phyloP scores from a whole-genome alignment of 2,797 vertebrate genomes.

The Sitta carolinensis region DNA sequence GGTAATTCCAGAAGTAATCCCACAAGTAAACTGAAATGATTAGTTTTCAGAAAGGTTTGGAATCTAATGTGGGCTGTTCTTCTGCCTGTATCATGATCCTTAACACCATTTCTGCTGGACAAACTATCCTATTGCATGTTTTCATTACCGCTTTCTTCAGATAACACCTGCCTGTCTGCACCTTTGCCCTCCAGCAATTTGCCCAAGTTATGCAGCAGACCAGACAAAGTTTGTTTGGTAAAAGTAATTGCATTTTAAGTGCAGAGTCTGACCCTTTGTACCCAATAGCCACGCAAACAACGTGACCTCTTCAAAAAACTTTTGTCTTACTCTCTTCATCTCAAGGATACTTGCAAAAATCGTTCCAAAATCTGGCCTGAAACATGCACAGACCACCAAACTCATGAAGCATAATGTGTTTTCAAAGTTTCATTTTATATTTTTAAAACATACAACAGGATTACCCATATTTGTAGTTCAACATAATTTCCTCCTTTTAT shows the following conservation, averaged over 20 bases:
- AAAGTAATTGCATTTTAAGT: background rate
- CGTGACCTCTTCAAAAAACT: background rate
- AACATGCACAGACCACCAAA: background rate
- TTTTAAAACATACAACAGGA: background rate
- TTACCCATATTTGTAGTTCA: background rate
- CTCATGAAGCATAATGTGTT: background rate
- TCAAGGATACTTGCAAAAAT: background rate
- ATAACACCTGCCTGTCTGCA: background rate
- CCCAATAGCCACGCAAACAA: background rate
- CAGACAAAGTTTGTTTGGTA: background rate
- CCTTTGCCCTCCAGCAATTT: conserved; percentile 14
- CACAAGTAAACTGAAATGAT: background rate
- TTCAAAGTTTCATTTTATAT: background rate
- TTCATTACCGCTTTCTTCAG: background rate
- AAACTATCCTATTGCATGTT: background rate
- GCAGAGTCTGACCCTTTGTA: background rate
- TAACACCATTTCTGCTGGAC: background rate
- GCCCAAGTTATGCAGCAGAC: background rate
- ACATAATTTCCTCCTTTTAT: background rate
- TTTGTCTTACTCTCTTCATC: background rate
- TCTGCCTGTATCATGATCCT: background rate
- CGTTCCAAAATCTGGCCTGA: background rate
- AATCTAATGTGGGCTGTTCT: background rate
- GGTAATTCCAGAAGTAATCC: background rate
- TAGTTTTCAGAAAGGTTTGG: background rate